Percentiles rank a stretch among this genome's conserved stretches.
These are phyloP conservation scores for Callaeas wilsoni DNA, from an alignment of 2,113 vertebrate species.

Conservation along the genomic window DNA sequence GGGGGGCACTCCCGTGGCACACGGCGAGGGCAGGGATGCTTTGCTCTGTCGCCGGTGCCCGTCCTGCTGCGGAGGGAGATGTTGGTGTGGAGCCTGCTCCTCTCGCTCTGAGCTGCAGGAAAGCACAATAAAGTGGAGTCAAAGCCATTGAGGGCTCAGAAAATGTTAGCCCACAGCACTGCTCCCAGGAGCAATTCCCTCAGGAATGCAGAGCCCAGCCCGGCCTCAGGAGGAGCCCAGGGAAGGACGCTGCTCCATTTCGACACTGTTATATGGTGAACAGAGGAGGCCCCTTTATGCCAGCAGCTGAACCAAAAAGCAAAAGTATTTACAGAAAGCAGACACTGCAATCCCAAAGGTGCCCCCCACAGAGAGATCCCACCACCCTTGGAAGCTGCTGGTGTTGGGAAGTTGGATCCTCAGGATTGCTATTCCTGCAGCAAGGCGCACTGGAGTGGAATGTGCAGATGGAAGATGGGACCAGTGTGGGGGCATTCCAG, in stretches of 20 bases:
- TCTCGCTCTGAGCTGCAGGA: constrained; percentile 48
- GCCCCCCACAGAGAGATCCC: not conserved
- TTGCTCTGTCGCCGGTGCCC: not conserved
- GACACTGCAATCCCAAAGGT: not conserved
- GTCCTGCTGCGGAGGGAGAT: not conserved
- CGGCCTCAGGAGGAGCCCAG: not conserved
- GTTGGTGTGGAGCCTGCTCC: not conserved
- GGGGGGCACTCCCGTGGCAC: not conserved
- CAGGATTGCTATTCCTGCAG: not conserved
- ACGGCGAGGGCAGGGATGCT: not conserved
- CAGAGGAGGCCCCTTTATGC: not conserved
- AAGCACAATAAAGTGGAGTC: not conserved
- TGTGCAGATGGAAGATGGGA: not conserved
- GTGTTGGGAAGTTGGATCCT: accelerated
- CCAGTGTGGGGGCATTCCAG: not conserved
- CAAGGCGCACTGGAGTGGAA: not conserved
- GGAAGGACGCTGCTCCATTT: not conserved
- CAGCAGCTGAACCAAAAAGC: not conserved
- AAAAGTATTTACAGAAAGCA: not conserved
- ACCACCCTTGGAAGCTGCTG: not conserved
- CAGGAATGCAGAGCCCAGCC: accelerated
- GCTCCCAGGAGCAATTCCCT: not conserved
- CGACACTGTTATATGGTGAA: not conserved
- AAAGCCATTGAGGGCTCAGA: not conserved
- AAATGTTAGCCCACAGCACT: too few relatives aligned